phyloP scores from a whole-genome alignment of 1,140 invertebrate species.

The Aphelenchoides besseyi region DNA sequence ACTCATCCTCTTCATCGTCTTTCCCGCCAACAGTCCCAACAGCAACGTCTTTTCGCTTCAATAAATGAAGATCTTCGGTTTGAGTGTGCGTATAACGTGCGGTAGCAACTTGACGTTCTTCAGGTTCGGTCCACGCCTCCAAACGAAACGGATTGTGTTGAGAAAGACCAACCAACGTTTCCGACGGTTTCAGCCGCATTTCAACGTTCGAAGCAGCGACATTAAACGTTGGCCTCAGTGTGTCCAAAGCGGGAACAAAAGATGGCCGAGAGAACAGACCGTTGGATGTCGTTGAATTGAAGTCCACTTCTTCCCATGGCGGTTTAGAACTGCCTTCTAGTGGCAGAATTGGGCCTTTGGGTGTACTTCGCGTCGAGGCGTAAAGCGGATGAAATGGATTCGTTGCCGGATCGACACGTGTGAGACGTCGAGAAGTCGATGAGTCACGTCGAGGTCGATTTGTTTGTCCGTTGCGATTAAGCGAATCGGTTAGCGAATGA shows the following conservation, averaged over 20 bases:
- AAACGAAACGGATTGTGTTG: slow-evolving; percentile 35
- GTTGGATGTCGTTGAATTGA: too few relatives aligned
- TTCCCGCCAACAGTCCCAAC: not conserved
- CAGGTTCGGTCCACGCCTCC: slow-evolving; percentile 28
- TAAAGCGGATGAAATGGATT: slow-evolving; percentile 39
- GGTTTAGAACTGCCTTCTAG: not conserved
- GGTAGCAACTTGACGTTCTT: slow-evolving; percentile 20
- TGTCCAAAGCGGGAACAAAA: slow-evolving; percentile 27
- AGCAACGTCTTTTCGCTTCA: not conserved
- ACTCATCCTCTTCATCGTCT: slow-evolving; percentile 26
- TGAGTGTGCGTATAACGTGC: slow-evolving; percentile 16
- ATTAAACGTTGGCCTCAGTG: slow-evolving; percentile 20
- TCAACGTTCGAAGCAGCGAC: not conserved
- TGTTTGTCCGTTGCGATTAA: not conserved
- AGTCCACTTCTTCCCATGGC: too few relatives aligned
- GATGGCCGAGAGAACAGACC: slow-evolving; percentile 11
- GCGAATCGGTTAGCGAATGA: slow-evolving; percentile 15
- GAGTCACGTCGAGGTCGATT: not conserved
- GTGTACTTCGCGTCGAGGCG: not conserved
- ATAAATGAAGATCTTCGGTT: not conserved
- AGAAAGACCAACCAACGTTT: slow-evolving; percentile 22
- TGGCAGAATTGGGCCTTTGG: slow-evolving; percentile 18
- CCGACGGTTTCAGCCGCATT: slow-evolving; percentile 7
- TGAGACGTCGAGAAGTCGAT: not conserved
- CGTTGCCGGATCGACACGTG: slow-evolving; percentile 21